Base-by-base conservation (phyloP, 2,113 vertebrate species). In the Cyprinodon variegatus region DNA sequence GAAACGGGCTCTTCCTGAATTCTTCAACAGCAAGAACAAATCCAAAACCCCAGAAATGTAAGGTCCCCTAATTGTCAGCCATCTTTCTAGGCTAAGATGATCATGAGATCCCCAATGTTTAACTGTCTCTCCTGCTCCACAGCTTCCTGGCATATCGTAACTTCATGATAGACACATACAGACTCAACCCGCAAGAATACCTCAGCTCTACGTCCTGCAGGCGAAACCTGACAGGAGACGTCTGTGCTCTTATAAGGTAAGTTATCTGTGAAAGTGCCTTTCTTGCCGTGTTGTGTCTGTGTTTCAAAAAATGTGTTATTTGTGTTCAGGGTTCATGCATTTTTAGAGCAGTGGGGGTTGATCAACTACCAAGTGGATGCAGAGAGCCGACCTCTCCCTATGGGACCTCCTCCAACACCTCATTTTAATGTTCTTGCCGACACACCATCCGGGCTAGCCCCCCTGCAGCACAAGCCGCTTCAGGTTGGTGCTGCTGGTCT, bases 281-380 rank as follows among this genome's bases (percentile, higher is more conserved):
- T 38, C 73, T 3, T 11, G 38, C 36, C 37, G 39, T n/a, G 3
- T 40, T 36, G 63, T 2, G 3, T 71, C 39, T 36, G 4, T 39
- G 17, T 4, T 43, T 11, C 22, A 43, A 14, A n/a, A 10, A 29
- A 45, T 6, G 29, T 8, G 15, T 22, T 22, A 4, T 60, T 36
- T 84, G 43, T 81, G 20, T 83, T 4, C 36, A 99, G 98, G 83
- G 97, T 98, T 3, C 98, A 99, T 29, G 96, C 98, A 0, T 96
- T 99, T 78, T 90, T 99, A 93, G 98, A 99, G 90, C 98, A 99
- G 82, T 99, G 98, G 98, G 98, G 98, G 4, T 94, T 99, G 62
- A 96, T 99, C 14, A 99, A 99, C 88, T 99, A 99, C 87, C 98
- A 99, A 75, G 98, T 99, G 89, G 98, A 99, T 66, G 96, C 98